Base-by-base conservation (phyloP, 30 jellyfish, hydroid and myxozoan species). In the Pelagia noctiluca region DNA sequence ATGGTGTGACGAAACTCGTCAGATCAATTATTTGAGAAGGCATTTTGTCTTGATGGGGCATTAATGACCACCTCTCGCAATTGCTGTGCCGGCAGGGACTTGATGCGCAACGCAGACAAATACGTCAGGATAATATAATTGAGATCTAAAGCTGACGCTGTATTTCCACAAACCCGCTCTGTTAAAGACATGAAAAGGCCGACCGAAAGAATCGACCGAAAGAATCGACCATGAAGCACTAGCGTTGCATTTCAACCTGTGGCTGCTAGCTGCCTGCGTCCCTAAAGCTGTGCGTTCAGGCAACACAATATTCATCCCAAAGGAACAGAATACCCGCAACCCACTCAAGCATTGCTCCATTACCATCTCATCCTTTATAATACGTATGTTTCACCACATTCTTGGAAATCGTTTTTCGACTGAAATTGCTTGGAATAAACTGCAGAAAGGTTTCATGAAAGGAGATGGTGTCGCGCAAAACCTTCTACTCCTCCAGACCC, bases 311-410 rank as follows among this genome's bases (percentile, higher is more conserved):
- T n/a, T n/a, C n/a, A 63, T 63, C 19, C 50, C 23, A 49, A 63
- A 63, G 21, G 77, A n/a, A 8, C 8, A 8, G 10, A 63, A 63
- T 22, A 63, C 77, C 21, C 10, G 21, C 2, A 49, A 63, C 49
- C 77, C 77, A 16, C 49, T 63, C 5, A n/a, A 29, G 19, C 77
- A 63, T 29, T 8, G 77, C 50, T 49, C 77, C 8, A 63, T 63
- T 22, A 63, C 77, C 22, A 63, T 63, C 77, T 10, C 49, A 5
- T 63, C 77, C 3, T 63, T 63, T 29, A 23, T 63, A 5, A 29
- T 63, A 4, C 77, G 77, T 3, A 63, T 23, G 8, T 29, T 63
- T 32, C 71, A 57, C 25, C n/a, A 57, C 32, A 11, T 57, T 7
- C n/a, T 57, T 10, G 71, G 71, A 7, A 4, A n/a, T 2, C 2